A percentile compares a stretch with the other conserved stretches of the same genome.
Evolutionary conservation across 2,888 invertebrate genomes (phyloP).

Genomic region (Helobdella robusta): DNA sequence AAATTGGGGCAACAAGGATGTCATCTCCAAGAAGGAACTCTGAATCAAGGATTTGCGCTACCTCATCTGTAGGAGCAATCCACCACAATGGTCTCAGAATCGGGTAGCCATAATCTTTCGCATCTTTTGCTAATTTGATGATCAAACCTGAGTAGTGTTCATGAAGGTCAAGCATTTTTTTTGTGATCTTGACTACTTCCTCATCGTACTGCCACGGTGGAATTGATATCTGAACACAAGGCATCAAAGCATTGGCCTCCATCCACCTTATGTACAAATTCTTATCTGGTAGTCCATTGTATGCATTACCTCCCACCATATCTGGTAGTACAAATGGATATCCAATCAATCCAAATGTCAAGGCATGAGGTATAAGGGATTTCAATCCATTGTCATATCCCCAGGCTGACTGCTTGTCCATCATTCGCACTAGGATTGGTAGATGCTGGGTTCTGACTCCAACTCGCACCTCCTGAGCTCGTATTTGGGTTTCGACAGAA

Average conservation of each 20-base stretch:
- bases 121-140: conserved; percentile 37
- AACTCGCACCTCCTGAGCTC: conserved; percentile 71
- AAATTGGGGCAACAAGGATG: conserved; percentile 45
- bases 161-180: conserved; percentile 29
- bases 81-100: conserved; percentile 83
- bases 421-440: conserved; percentile 67
- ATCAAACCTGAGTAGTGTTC: conserved; percentile 34
- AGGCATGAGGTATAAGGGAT: conserved; percentile 72
- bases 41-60: conserved; percentile 68
- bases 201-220: conserved; percentile 78
- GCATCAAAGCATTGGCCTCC: conserved; percentile 75
- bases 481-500: conserved; percentile 38
- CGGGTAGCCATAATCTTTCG: conserved; percentile 55
- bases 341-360: conserved; percentile 61
- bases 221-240: conserved; percentile 80
- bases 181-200: conserved; percentile 45
- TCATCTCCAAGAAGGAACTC: conserved; percentile 45
- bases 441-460: conserved; percentile 71
- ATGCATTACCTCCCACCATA: conserved; percentile 63
- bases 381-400: conserved; percentile 63
- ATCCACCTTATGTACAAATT: conserved; percentile 68
- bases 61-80: conserved; percentile 70
- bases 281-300: conserved; percentile 40
- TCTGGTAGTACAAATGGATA: conserved; percentile 84
- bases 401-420: conserved; percentile 77